Base-by-base conservation (phyloP, 2,113 vertebrate species). In the Xerus inauris region DNA sequence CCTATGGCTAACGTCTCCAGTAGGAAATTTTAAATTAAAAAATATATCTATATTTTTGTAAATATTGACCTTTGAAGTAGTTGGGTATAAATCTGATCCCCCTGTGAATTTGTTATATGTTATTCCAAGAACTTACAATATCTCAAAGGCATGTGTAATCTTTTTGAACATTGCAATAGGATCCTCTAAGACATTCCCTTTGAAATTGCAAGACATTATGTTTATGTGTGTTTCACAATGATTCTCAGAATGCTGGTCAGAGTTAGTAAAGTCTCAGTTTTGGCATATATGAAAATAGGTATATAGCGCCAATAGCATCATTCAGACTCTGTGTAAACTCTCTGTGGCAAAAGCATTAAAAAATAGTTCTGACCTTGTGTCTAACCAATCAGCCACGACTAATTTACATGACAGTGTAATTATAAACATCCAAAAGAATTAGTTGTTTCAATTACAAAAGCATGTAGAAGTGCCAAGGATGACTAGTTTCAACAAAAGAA, bases 11-110 rank as follows among this genome's bases (percentile, higher is more conserved):
- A 98, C 90, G 1, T 92, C 94, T 97, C 97, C 96, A 98, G 26
- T 35, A 97, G 97, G 92, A 98, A 97, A 82, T 97, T 98, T 97
- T 98, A 98, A 97, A 86, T 67, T 97, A 93, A 96, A 96, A 98
- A 97, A 91, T 45, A 30, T 96, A 89, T 65, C 82, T 96, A 26
- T 94, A 94, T 89, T 69, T 64, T 97, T 65, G 93, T 92, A 90
- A 96, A 89, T 40, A 95, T 65, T 96, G 57, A 95, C 95, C 38
- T 96, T 87, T 97, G 79, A 94, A 96, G 81, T 14, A 84, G 87
- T 94, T 96, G 45, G 28, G 35, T 95, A 0, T 72, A 97, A 97
- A 87, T 94, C 35, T 86, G 80, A 97, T 97, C 96, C 76, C 65
- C 96, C 8, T 91, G 87, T 97, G 94, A 89, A 83, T 28, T 3